Evolutionary conservation across 2,113 vertebrate genomes (phyloP).

Genomic region (Atrichornis clamosus): DNA sequence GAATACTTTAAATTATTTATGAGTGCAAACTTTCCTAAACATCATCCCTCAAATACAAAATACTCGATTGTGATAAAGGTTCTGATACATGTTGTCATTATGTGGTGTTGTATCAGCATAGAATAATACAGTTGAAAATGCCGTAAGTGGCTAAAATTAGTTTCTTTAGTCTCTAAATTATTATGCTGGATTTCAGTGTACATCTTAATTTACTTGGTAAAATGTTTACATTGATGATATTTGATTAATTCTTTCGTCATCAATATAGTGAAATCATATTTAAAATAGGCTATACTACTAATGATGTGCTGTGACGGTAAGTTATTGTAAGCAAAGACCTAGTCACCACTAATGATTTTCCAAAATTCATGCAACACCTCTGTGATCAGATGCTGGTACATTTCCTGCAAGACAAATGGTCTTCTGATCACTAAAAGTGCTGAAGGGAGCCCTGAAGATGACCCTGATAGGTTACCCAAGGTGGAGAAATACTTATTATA

Average conservation of each 20-base stretch:
- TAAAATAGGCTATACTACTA: neutral
- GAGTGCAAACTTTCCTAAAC: neutral
- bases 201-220: neutral
- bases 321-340: neutral
- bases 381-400: neutral
- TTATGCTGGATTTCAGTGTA: neutral
- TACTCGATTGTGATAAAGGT: neutral
- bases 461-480: neutral
- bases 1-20: neutral
- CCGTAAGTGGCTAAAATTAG: rapidly evolving
- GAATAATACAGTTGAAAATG: neutral
- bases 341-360: neutral
- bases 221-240: neutral
- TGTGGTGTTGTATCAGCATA: neutral
- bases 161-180: neutral
- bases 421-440: neutral
- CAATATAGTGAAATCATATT: neutral
- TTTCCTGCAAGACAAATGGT: neutral
- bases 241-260: neutral
- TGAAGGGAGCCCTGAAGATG: neutral
- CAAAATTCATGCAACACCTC: neutral
- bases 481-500: neutral
- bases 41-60: neutral
- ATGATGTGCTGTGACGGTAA: neutral
- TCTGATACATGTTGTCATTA: neutral